A percentile compares a stretch with the other conserved stretches of the same genome.
Conservation (phyloP, 2,113 vertebrate genomes). For the Grus americana region DNA sequence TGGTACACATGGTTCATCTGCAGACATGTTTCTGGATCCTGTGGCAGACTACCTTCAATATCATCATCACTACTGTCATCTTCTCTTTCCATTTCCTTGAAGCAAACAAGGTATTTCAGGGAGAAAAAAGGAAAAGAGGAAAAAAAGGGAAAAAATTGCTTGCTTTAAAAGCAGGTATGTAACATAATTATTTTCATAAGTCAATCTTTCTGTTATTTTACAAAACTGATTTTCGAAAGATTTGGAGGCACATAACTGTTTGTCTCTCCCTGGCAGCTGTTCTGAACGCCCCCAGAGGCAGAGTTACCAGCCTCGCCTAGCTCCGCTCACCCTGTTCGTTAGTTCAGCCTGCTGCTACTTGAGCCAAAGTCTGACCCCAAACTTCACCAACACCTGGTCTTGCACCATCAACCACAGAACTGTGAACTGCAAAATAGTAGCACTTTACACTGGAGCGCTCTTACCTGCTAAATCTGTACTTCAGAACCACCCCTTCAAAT, state of each 20-base stretch:
- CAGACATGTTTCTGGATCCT: slow-evolving; percentile 81
- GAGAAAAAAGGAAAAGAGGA: too few species aligned
- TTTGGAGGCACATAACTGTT: neutral
- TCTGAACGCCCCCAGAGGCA: accelerated
- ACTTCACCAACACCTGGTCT: neutral
- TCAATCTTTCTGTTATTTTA: neutral
- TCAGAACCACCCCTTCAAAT: neutral
- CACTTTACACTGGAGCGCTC: neutral
- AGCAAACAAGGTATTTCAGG: neutral
- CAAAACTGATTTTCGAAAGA: neutral
- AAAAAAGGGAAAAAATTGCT: accelerated
- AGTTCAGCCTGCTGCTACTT: too few species aligned
- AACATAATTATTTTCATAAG: neutral
- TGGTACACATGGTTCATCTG: slow-evolving; percentile 89
- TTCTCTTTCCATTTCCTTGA: slow-evolving; percentile 46
- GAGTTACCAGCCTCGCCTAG: too few species aligned
- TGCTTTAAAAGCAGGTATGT: neutral
- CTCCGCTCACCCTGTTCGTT: neutral
- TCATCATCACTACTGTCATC: slow-evolving; percentile 62
- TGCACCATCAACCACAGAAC: neutral
- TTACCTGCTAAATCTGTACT: neutral
- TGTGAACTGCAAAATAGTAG: neutral
- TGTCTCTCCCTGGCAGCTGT: neutral
- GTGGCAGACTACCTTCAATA: slow-evolving; percentile 67
- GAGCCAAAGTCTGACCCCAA: neutral